Evolutionary conservation across 2,113 vertebrate species (phyloP).

Genomic region (Limnothrissa miodon): DNA sequence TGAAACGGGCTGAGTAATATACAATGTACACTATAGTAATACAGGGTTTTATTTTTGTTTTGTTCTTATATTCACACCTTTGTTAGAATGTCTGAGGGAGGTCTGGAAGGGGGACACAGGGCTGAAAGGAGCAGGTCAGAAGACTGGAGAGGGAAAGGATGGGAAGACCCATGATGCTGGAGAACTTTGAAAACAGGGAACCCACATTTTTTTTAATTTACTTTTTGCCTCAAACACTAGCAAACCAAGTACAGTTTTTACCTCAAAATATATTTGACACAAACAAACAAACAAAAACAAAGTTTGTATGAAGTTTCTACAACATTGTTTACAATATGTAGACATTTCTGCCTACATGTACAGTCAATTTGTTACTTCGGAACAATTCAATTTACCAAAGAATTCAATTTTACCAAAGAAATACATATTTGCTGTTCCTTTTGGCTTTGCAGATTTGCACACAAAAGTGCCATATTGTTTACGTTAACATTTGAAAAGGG

Average conservation of each 20-base stretch:
- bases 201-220: background rate
- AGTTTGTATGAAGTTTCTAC: background rate
- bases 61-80: conserved; percentile 19
- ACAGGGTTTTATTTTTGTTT: background rate
- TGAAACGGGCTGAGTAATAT: background rate
- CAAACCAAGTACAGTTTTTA: background rate
- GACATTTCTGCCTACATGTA: background rate
- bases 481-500: background rate
- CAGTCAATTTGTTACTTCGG: background rate
- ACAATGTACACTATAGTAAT: background rate
- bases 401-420: too few species aligned
- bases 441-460: background rate
- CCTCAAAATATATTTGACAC: background rate
- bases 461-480: background rate
- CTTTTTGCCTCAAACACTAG: background rate
- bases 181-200: conserved; percentile 69
- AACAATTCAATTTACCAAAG: background rate
- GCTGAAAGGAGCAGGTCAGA: conserved; percentile 46
- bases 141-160: conserved; percentile 26
- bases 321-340: background rate
- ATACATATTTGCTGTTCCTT: background rate
- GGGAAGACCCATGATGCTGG: conserved; percentile 59
- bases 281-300: background rate
- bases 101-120: conserved; percentile 75
- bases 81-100: conserved; percentile 77